phyloP scores from a whole-genome alignment of 2,113 vertebrate species.

The Glaucomys volans region DNA sequence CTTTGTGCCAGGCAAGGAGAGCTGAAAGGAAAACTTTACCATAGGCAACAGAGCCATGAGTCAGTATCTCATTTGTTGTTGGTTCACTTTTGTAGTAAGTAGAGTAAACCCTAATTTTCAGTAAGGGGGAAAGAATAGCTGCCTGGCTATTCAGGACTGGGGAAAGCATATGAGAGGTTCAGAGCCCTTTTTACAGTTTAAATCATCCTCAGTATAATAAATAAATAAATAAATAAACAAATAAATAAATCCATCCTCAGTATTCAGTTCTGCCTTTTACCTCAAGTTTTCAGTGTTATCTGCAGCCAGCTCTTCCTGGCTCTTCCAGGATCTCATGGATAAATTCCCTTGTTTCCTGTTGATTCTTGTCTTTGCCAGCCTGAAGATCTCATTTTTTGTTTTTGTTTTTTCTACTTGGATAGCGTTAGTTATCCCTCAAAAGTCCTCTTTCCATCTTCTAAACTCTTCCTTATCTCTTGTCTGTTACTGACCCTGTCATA shows the following conservation, averaged over 20 bases:
- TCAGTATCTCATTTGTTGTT: not conserved
- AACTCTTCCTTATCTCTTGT: not conserved
- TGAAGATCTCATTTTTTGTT: not conserved
- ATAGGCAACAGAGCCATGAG: not conserved
- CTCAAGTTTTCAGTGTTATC: not conserved
- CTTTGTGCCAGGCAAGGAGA: not conserved
- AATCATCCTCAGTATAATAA: not conserved
- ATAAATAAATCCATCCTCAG: not conserved
- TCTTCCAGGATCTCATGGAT: not conserved
- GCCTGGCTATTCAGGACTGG: not conserved
- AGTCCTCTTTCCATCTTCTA: not conserved
- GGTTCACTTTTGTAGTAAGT: not conserved
- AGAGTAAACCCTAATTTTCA: not conserved
- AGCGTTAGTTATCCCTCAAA: not conserved
- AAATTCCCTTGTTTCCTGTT: not conserved
- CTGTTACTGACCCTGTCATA: not conserved
- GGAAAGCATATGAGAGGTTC: not conserved
- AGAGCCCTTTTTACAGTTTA: not conserved
- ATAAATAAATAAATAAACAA: no score
- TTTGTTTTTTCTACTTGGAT: not conserved
- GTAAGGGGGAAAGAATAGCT: not conserved
- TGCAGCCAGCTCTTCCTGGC: not conserved
- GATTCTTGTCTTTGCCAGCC: not conserved
- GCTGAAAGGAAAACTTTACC: not conserved
- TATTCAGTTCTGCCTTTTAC: not conserved